phyloP scores from a whole-genome alignment of 2,113 vertebrate genomes.

The Eulemur macaco region DNA sequence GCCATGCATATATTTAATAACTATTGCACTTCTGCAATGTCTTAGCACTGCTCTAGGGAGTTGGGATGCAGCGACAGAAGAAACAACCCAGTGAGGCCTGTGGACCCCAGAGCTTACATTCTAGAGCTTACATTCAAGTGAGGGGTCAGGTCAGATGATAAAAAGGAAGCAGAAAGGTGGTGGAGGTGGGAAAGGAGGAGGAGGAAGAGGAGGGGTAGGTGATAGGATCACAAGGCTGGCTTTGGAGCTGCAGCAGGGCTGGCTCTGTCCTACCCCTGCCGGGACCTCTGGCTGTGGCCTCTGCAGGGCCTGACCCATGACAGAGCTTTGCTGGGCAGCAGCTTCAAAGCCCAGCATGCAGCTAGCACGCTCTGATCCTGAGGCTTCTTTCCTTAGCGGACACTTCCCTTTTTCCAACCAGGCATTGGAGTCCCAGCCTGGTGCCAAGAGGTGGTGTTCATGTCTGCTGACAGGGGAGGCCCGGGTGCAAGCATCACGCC shows the following conservation, averaged over 20 bases:
- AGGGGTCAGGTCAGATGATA: background rate
- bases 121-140: background rate
- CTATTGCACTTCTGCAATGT: fast-evolving
- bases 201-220: background rate
- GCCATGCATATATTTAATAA: background rate
- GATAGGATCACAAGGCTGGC: background rate
- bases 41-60: too few species aligned
- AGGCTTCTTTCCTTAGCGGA: background rate
- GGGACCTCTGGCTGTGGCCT: background rate
- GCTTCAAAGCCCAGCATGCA: background rate
- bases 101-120: background rate
- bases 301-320: background rate
- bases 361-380: background rate
- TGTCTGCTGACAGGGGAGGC: background rate
- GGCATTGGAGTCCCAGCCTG: background rate
- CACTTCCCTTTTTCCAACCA: too few species aligned
- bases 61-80: background rate
- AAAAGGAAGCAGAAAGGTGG: background rate
- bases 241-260: background rate
- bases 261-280: background rate
- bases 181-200: background rate
- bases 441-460: background rate
- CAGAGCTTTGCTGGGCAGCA: background rate
- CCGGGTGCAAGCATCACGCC: fast-evolving
- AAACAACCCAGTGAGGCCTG: fast-evolving